These are phyloP conservation scores for honey bee (Apis mellifera) DNA, from an alignment of 1,140 invertebrate genomes.

Conservation along the genomic window DNA sequence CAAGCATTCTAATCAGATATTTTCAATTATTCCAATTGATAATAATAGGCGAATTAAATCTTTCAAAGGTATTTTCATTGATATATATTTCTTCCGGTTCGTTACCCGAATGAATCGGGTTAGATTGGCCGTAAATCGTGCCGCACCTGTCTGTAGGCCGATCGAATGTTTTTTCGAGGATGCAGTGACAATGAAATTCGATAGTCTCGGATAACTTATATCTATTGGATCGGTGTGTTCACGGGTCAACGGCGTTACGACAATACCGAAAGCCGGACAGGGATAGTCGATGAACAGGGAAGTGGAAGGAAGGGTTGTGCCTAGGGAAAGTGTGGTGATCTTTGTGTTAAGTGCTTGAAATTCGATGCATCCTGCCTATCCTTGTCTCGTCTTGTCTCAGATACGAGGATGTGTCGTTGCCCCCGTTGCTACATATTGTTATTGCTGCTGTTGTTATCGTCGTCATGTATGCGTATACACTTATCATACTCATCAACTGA, in stretches of 20 bases:
- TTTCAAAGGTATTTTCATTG: background rate
- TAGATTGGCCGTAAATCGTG: slow-evolving; percentile 23
- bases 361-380: slow-evolving; percentile 69
- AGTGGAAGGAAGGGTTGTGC: slow-evolving; percentile 25
- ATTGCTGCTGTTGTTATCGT: background rate
- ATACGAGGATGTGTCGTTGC: slow-evolving; percentile 27
- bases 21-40: background rate
- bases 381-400: slow-evolving; percentile 47
- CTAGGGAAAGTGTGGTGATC: slow-evolving; percentile 38
- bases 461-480: too few relatives aligned
- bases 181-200: slow-evolving; percentile 66
- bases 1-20: background rate
- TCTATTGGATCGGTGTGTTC: slow-evolving; percentile 52
- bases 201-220: slow-evolving; percentile 53
- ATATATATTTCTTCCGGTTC: slow-evolving; percentile 12
- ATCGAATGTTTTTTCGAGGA: slow-evolving; percentile 58
- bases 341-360: slow-evolving; percentile 66
- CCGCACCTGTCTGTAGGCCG: slow-evolving; percentile 57
- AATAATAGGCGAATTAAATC: background rate
- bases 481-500: background rate
- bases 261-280: slow-evolving; percentile 61
- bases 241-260: slow-evolving; percentile 57
- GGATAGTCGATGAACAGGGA: slow-evolving; percentile 28
- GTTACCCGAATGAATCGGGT: slow-evolving; percentile 49
- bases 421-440: background rate